phyloP scores from a whole-genome alignment of 2,888 invertebrate species.

The Blera fallax region DNA sequence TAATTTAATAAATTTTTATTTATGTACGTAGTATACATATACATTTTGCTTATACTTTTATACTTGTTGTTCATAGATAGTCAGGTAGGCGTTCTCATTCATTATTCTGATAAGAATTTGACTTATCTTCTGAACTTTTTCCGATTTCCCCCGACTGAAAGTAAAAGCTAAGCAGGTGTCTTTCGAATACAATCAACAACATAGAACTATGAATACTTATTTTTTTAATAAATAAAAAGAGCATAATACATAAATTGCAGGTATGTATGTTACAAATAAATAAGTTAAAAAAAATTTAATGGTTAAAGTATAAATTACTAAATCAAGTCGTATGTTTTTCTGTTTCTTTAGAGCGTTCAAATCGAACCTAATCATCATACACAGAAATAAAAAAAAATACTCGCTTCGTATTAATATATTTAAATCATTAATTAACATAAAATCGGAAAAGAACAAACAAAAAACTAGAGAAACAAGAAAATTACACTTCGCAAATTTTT shows the following conservation, averaged over 20 bases:
- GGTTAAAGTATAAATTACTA: neutral
- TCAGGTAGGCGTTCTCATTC: slow-evolving; percentile 5
- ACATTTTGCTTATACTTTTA: neutral
- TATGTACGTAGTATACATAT: neutral
- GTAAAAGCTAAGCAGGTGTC: slow-evolving; percentile 13
- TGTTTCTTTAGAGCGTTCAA: neutral
- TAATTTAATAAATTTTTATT: neutral
- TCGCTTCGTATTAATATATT: neutral
- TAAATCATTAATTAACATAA: slow-evolving; percentile 8
- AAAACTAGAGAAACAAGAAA: neutral
- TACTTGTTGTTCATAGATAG: neutral
- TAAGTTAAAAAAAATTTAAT: neutral
- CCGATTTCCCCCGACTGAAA: slow-evolving; percentile 28
- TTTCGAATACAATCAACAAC: neutral
- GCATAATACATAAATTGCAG: neutral
- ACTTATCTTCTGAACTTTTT: slow-evolving; percentile 37
- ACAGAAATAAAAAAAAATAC: neutral
- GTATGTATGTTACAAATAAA: neutral
- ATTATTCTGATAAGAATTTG: slow-evolving; percentile 48
- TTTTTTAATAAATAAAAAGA: neutral
- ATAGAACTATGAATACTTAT: neutral
- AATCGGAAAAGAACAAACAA: neutral
- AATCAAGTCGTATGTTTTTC: no score
- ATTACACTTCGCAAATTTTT: neutral
- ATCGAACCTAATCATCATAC: neutral